Evolutionary conservation across 2,797 vertebrate genomes (phyloP).

Genomic region (Enteromius anoplus): DNA sequence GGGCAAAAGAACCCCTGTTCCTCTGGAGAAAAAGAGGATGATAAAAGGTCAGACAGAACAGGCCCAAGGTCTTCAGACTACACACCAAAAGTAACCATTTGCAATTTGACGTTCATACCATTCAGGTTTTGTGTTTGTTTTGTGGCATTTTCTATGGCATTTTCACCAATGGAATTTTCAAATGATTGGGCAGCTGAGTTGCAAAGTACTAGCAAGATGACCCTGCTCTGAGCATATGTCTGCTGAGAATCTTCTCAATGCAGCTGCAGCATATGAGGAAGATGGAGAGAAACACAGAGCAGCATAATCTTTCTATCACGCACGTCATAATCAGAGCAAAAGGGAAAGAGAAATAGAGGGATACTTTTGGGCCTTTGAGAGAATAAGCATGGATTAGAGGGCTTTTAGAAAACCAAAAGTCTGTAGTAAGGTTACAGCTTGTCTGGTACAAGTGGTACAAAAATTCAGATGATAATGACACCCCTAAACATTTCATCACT

Average conservation of each 20-base stretch:
- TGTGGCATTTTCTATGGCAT: neutral
- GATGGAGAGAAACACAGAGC: constrained; percentile 13
- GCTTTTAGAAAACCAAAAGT: constrained; percentile 38
- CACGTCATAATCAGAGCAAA: constrained; percentile 35
- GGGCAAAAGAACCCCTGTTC: constrained; percentile 9
- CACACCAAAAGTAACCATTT: constrained; percentile 1
- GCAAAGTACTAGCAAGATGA: neutral
- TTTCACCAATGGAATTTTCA: neutral
- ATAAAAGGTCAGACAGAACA: constrained; percentile 19
- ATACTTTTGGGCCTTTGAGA: constrained; percentile 26
- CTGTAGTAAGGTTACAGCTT: constrained; percentile 19
- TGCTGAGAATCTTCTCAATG: constrained; percentile 23
- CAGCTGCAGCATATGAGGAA: constrained; percentile 31
- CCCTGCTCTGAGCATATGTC: constrained; percentile 37
- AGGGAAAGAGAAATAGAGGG: constrained; percentile 9
- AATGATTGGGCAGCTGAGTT: neutral
- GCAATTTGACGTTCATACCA: neutral
- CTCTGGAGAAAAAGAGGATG: neutral
- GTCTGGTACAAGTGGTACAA: constrained; percentile 32
- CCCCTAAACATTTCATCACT: neutral
- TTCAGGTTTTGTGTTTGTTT: neutral
- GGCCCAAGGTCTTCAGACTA: neutral
- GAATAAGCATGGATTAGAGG: constrained; percentile 43
- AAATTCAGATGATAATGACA: constrained; percentile 15
- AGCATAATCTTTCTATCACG: constrained; percentile 42